These are phyloP conservation scores for Watsonalla binaria DNA, from an alignment of 2,888 invertebrate species.

Conservation along the genomic window DNA sequence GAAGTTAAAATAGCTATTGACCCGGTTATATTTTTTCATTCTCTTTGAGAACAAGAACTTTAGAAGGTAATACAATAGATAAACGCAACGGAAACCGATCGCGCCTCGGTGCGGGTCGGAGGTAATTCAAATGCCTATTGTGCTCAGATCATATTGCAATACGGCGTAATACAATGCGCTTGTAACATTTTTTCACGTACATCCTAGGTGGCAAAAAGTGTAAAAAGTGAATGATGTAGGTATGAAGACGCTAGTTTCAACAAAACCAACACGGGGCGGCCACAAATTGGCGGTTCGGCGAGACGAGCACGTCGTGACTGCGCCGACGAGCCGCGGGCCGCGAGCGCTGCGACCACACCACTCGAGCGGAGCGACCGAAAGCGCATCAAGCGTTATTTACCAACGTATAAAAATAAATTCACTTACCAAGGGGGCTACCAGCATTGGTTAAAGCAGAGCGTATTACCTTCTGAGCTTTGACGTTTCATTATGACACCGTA, in stretches of 20 bases:
- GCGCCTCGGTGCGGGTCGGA: slow-evolving; percentile 14
- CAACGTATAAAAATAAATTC: too few relatives aligned
- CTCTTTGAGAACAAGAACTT: not conserved
- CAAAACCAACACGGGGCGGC: slow-evolving; percentile 76
- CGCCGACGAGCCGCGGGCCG: slow-evolving; percentile 59
- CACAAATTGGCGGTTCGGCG: slow-evolving; percentile 75
- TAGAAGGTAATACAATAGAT: slow-evolving; percentile 18
- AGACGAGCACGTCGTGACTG: slow-evolving; percentile 70
- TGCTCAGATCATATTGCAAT: slow-evolving; percentile 28
- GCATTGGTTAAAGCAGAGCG: too few relatives aligned
- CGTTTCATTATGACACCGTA: too few relatives aligned
- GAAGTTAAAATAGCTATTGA: not conserved
- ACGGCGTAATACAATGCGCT: slow-evolving; percentile 21
- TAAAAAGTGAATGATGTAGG: slow-evolving; percentile 56
- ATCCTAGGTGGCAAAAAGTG: slow-evolving; percentile 50
- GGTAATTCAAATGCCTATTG: slow-evolving; percentile 29
- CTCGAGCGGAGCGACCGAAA: slow-evolving; percentile 36
- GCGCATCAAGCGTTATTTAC: not conserved
- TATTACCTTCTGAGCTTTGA: too few relatives aligned
- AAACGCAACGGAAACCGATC: slow-evolving; percentile 12
- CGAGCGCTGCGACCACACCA: slow-evolving; percentile 13
- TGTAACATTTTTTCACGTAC: slow-evolving; percentile 41
- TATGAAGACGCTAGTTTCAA: slow-evolving; percentile 73
- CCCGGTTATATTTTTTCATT: not conserved
- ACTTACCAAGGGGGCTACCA: too few relatives aligned